Conservation (phyloP, 1,140 invertebrate species). For the Coenobita brevimanus region DNA sequence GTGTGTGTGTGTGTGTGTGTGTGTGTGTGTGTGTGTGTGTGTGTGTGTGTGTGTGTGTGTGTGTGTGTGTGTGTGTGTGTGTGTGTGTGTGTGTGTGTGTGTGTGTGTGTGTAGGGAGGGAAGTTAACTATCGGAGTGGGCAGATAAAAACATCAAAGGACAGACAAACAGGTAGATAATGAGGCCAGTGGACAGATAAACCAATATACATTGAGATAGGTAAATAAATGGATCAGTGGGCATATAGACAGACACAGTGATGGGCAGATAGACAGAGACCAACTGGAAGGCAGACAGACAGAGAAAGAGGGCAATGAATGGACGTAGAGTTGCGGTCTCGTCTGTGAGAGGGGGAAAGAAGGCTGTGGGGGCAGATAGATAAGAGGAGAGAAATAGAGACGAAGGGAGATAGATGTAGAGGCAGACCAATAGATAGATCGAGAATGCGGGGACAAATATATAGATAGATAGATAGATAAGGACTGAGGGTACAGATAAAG, state of each 20-base stretch:
- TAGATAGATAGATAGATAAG: background rate
- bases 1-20: too few relatives aligned
- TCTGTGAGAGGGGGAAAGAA: background rate
- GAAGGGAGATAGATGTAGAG: background rate
- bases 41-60: too few relatives aligned
- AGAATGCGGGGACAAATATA: background rate
- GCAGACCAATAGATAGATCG: background rate
- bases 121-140: too few relatives aligned
- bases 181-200: too few relatives aligned
- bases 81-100: too few relatives aligned
- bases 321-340: too few relatives aligned
- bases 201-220: too few relatives aligned
- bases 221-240: background rate
- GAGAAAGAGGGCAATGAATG: background rate
- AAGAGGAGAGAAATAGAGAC: background rate
- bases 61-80: too few relatives aligned
- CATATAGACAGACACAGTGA: background rate
- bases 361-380: background rate
- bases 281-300: background rate
- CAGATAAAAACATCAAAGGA: too few relatives aligned
- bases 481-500: background rate
- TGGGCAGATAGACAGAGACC: background rate
- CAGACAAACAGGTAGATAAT: background rate
- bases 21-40: too few relatives aligned
- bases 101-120: too few relatives aligned